Evolutionary conservation across 2,113 vertebrate species (phyloP).

Genomic region (Sander vitreus): DNA sequence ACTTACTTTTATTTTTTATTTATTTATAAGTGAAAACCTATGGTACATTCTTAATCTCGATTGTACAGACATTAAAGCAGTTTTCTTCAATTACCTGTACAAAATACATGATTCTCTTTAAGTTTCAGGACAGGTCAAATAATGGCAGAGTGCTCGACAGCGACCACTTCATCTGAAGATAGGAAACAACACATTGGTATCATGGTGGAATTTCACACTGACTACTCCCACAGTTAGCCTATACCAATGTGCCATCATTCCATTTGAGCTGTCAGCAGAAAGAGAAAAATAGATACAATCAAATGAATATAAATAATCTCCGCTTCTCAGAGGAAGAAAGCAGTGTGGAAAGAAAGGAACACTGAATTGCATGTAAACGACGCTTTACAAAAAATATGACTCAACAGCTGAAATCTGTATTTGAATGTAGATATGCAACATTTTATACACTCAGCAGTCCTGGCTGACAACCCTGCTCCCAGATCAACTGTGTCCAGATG

Average conservation of each 20-base stretch:
- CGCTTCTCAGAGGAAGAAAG: background rate
- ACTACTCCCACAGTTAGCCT: background rate
- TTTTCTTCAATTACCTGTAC: background rate
- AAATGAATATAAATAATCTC: slow-evolving; percentile 5
- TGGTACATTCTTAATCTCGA: background rate
- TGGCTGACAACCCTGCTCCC: slow-evolving; percentile 70
- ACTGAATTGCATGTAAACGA: background rate
- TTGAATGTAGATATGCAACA: slow-evolving; percentile 61
- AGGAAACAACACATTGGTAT: background rate
- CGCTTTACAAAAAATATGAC: background rate
- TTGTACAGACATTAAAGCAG: background rate
- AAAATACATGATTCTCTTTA: background rate
- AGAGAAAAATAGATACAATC: background rate
- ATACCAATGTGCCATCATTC: background rate
- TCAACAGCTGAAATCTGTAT: slow-evolving; percentile 50
- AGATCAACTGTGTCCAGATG: slow-evolving; percentile 83
- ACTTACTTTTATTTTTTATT: background rate
- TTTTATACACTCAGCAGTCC: slow-evolving; percentile 70
- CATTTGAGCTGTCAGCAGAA: background rate
- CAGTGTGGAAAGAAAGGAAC: background rate
- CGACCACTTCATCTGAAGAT: background rate
- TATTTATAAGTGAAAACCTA: background rate
- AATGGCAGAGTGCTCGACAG: background rate
- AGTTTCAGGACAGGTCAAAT: background rate
- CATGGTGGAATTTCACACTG: background rate